Percentiles rank a stretch among this genome's conserved stretches.
Conservation (phyloP, 2,113 vertebrate species). For the Myrmecobius fasciatus region DNA sequence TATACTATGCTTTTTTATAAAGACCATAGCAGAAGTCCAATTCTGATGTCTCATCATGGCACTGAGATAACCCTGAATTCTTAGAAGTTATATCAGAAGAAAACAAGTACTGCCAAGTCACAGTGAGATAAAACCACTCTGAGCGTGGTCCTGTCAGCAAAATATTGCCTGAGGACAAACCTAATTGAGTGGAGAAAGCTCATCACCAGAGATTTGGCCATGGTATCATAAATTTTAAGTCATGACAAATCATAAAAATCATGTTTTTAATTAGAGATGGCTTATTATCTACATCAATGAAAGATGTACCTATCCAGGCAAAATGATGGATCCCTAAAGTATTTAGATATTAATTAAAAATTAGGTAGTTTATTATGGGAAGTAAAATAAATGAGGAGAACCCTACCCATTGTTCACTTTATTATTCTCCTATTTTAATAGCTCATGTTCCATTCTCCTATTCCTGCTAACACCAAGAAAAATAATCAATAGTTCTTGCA, state of each 20-base stretch:
- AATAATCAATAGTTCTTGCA: background rate
- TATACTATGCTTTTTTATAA: background rate
- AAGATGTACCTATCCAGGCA: background rate
- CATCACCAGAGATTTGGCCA: background rate
- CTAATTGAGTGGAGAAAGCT: background rate
- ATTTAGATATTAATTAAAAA: background rate
- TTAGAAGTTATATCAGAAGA: background rate
- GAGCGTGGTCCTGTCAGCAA: background rate
- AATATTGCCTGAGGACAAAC: background rate
- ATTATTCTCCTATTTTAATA: background rate
- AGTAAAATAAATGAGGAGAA: background rate
- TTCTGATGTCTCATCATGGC: conserved; percentile 1
- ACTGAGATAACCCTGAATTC: background rate
- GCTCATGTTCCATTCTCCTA: background rate
- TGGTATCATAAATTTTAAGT: background rate
- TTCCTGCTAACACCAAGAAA: background rate
- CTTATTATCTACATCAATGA: background rate
- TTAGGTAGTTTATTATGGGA: background rate
- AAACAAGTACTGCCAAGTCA: background rate
- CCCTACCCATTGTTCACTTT: background rate
- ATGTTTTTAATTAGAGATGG: background rate
- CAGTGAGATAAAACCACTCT: background rate
- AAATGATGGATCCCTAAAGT: background rate
- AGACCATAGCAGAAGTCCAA: background rate
- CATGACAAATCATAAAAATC: background rate